Percentiles rank a stretch among this genome's conserved stretches.
Evolutionary conservation across 2,797 vertebrate genomes (phyloP).

Genomic region (Leucoraja ocellata): DNA sequence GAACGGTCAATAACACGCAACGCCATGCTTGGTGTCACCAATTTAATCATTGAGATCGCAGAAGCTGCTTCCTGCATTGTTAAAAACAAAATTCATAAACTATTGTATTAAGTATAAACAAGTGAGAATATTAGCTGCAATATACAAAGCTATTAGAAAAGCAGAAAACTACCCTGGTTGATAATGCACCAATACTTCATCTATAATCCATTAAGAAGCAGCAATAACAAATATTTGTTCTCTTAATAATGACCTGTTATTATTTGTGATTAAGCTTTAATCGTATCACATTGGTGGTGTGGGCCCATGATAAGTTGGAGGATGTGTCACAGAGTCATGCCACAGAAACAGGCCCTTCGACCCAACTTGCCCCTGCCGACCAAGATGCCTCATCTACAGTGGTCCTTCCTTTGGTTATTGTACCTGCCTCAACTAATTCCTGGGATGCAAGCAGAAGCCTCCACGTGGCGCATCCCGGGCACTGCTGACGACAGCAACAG

Average conservation of each 20-base stretch:
- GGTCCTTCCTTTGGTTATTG: too few species aligned
- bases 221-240: background rate
- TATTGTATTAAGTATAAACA: background rate
- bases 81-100: background rate
- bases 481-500: too few species aligned
- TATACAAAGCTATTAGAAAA: background rate
- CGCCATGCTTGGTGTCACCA: conserved; percentile 48
- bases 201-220: background rate
- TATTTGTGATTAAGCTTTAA: background rate
- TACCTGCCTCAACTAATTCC: too few species aligned
- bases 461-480: too few species aligned
- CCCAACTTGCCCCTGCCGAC: too few species aligned
- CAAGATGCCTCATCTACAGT: too few species aligned
- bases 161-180: background rate
- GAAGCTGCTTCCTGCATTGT: conserved; percentile 53
- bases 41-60: conserved; percentile 53
- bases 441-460: too few species aligned
- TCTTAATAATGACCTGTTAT: background rate
- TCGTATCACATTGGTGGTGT: background rate
- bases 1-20: conserved; percentile 47
- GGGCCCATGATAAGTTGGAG: background rate
- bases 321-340: too few species aligned
- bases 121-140: background rate
- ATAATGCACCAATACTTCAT: background rate
- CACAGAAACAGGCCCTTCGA: too few species aligned